Conservation (phyloP, 2,113 vertebrate genomes). For the Todiramphus chloris region DNA sequence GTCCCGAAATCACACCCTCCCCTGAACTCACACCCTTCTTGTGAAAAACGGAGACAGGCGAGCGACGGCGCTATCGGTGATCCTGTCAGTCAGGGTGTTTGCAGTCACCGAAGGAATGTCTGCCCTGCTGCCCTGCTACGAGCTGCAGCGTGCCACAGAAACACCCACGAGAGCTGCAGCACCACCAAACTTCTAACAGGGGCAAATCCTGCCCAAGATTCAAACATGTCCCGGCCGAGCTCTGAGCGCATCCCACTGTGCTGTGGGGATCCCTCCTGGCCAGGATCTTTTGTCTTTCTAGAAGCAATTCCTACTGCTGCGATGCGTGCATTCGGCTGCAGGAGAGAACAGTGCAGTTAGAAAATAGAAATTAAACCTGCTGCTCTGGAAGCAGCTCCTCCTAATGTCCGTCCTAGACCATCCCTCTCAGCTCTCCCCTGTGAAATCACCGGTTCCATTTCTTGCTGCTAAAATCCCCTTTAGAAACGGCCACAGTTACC, state of each 20-base stretch:
- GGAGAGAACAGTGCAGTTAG: accelerated
- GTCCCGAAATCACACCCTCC: neutral
- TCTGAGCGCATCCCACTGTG: neutral
- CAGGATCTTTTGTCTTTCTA: neutral
- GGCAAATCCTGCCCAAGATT: neutral
- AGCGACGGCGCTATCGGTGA: neutral
- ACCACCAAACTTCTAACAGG: neutral
- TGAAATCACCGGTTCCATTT: neutral
- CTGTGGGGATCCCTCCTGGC: neutral
- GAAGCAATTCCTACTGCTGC: neutral
- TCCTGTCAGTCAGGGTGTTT: neutral
- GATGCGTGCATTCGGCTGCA: accelerated
- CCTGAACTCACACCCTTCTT: neutral
- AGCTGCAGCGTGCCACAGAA: neutral
- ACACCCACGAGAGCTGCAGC: neutral
- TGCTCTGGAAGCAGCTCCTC: neutral
- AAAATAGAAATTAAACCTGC: neutral
- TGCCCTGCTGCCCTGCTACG: neutral
- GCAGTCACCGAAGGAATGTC: neutral
- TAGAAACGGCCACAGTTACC: neutral
- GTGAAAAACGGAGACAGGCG: accelerated
- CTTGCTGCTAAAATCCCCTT: neutral
- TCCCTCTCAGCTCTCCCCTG: neutral
- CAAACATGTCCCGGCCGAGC: neutral
- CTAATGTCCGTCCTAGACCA: neutral